Evolutionary conservation across 2,888 invertebrate genomes (phyloP), one percentile per base, ranked within the genome.

Genomic region (Macrosoma leucophasiata): DNA sequence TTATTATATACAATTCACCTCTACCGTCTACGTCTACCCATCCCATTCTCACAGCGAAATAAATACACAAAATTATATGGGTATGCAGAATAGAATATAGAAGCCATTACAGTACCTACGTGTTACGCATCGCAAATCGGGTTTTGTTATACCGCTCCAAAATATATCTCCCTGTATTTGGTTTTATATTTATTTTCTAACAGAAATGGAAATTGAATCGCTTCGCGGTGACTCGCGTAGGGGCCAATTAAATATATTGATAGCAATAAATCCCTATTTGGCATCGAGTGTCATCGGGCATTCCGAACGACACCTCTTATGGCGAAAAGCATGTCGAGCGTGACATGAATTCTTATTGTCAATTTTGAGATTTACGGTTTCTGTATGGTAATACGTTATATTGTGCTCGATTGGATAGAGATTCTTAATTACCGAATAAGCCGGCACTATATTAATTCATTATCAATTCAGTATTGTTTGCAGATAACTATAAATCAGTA

Each of bases 241-340:
- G 54, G 48, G 43, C 58, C 63, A 62, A 72, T 68, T 72, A 71
- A 57, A 54, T 62, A 56, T 64, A 64, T 62, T 58, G 61, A 68
- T 65, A 64, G 61, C 58, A 59, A 63, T 69, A 61, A 58, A 49
- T 34, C 58, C 64, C 11, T 61, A 53, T 60, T 58, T 43, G 62
- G 64, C 31, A 10, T 33, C 31, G 31, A 36, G 47, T 49, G 47
- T 56, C 62, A 59, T 58, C 57, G 39, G 45, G 46, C 51, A 59
- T 61, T 50, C 39, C 42, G 13, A 19, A 31, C 55, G 52, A 57
- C 58, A 56, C 57, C 54, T 52, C 49, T 46, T 60, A 58, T 48
- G 57, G 58, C 40, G 48, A 55, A 42, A 50, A 55, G 47, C n/a
- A 43, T 48, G 43, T 37, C 29, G 33, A 33, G 26, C 29, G 36